Evolutionary conservation across 2,113 vertebrate species (phyloP), one percentile per base, ranked within the genome.

Genomic region (Alligator mississippiensis): DNA sequence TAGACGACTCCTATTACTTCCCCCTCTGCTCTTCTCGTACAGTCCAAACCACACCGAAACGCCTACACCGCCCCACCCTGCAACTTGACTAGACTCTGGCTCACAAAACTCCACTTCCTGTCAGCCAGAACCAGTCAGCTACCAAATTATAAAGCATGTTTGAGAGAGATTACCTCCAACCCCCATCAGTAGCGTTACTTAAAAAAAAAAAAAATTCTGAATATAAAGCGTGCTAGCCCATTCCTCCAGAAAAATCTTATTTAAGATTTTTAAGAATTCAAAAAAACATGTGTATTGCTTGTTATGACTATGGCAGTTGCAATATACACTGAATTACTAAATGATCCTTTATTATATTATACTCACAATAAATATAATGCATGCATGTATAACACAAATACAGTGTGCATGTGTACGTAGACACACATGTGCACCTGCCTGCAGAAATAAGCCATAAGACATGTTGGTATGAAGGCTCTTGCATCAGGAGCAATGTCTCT

Each of bases 21-120:
- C 80, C 9, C 55, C 88, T 57, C 9, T 27, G 27, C 62, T 90
- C 64, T 55, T 9, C 55, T 90, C 7, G 30, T 17, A 59, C 5
- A 85, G 76, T 55, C 55, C 92, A 82, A 91, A 30, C 25, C 85
- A 64, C 79, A 0, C 55, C 3, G n/a, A 93, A n/a, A 82, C 27
- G 22, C 66, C 1, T 13, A 66, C 10, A 0, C 2, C 61, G 92
- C 91, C 91, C 58, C 92, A 88, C 90, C 93, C 95, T 93, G 60
- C 59, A n/a, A 55, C 84, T 30, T 87, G 88, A 64, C 38, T n/a
- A 77, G 75, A 28, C 86, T 93, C 94, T 75, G 82, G 90, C 85
- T 96, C 95, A 87, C 90, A 95, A 17, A 68, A 82, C 76, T 92
- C 80, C 38, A 24, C 24, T 93, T 97, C 95, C 97, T 91, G 93